Conservation (phyloP, 2,113 vertebrate genomes). For the Tragelaphus strepsiceros region DNA sequence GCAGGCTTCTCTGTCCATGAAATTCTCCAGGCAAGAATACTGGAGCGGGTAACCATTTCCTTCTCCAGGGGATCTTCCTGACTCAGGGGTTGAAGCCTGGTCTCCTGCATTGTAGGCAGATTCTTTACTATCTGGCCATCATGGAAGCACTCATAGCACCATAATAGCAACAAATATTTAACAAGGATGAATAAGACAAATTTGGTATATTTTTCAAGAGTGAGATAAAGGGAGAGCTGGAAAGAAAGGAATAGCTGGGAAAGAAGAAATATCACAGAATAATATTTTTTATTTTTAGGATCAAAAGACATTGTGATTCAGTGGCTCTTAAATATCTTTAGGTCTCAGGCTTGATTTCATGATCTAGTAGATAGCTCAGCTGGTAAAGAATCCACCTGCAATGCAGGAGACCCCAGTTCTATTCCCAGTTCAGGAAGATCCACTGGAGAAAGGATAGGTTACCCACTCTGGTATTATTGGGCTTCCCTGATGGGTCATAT, state of each 20-base stretch:
- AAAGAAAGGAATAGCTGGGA: not conserved
- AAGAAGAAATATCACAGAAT: not conserved
- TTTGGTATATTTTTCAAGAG: not conserved
- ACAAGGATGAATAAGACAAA: not conserved
- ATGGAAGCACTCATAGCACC: not conserved
- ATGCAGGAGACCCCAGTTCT: not conserved
- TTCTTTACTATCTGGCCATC: not conserved
- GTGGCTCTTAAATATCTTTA: not conserved
- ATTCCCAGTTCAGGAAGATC: not conserved
- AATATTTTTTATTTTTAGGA: not conserved
- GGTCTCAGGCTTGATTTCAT: not conserved
- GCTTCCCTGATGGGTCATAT: not conserved
- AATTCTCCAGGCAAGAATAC: not conserved
- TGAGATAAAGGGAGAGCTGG: not conserved
- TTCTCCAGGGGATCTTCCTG: not conserved
- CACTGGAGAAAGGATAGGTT: not conserved
- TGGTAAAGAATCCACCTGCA: not conserved
- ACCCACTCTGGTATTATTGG: not conserved
- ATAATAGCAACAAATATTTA: not conserved
- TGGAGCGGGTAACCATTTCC: fast-evolving
- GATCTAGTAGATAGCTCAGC: not conserved
- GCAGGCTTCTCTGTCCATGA: not conserved
- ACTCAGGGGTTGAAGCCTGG: not conserved
- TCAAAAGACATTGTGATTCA: not conserved
- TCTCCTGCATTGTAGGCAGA: not conserved